phyloP scores from a whole-genome alignment of 2,888 invertebrate species.

The Agrenia bidenticulata region DNA sequence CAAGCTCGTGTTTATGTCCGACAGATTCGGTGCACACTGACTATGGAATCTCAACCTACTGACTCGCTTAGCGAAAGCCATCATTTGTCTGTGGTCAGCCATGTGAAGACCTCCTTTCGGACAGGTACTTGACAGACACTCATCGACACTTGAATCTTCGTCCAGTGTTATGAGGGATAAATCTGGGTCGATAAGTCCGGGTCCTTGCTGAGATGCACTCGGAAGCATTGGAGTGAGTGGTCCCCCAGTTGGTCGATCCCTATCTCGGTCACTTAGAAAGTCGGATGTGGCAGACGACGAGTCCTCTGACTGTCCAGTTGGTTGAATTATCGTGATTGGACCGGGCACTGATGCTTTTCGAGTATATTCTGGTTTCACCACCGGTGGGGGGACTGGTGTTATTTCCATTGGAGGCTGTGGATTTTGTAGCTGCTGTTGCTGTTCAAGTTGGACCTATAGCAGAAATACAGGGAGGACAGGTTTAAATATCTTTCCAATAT shows the following conservation, averaged over 20 bases:
- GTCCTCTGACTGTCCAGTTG: neutral
- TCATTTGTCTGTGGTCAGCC: constrained; percentile 59
- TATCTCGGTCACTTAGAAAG: constrained; percentile 9
- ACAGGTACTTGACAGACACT: constrained; percentile 58
- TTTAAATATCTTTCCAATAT: too few relatives aligned
- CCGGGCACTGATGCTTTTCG: neutral
- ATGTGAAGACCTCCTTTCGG: constrained; percentile 65
- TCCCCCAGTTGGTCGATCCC: constrained; percentile 27
- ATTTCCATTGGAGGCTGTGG: constrained; percentile 11
- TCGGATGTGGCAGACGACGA: neutral
- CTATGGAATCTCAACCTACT: constrained; percentile 65
- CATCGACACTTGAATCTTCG: constrained; percentile 26
- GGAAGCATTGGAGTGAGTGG: constrained; percentile 45
- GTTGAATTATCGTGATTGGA: constrained; percentile 3
- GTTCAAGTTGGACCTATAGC: constrained; percentile 46
- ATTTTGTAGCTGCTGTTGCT: constrained; percentile 30
- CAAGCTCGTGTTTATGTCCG: constrained; percentile 28
- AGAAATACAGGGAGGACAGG: too few relatives aligned
- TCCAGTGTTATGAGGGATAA: constrained; percentile 31
- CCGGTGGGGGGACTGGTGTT: constrained; percentile 5
- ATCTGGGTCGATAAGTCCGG: constrained; percentile 29
- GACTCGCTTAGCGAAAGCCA: constrained; percentile 62
- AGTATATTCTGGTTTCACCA: neutral
- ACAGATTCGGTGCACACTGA: constrained; percentile 61
- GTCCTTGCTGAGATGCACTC: neutral